phyloP scores from a whole-genome alignment of 2,113 vertebrate genomes.

The Pristiophorus japonicus region DNA sequence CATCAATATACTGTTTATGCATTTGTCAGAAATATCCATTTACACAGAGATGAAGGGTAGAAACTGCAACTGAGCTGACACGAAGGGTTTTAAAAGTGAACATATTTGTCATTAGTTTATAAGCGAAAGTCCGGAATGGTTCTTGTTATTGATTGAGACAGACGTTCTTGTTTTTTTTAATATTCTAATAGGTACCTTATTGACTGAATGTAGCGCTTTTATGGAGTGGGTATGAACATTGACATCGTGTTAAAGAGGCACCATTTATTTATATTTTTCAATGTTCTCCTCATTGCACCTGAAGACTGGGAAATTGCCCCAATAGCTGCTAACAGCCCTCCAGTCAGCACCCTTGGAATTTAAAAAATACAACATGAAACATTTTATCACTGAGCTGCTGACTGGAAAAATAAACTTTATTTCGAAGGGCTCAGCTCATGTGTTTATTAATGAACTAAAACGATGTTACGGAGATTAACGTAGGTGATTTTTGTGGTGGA shows the following conservation, averaged over 20 bases:
- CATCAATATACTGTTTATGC: background rate
- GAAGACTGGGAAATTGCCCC: background rate
- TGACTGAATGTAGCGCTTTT: background rate
- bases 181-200: background rate
- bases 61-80: conserved; percentile 17
- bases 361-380: background rate
- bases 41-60: background rate
- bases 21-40: conserved; percentile 18
- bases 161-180: conserved; percentile 14
- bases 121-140: background rate
- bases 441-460: background rate
- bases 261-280: background rate
- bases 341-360: background rate
- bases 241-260: background rate
- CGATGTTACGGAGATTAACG: background rate
- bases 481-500: background rate
- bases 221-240: background rate
- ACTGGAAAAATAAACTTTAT: background rate
- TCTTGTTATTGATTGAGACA: background rate
- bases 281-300: background rate
- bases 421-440: background rate
- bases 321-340: background rate
- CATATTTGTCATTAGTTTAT: background rate
- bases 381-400: background rate
- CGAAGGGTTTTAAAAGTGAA: background rate